Base-by-base conservation (phyloP, 2,888 invertebrate species). In the Tromatobia lineatoria region DNA sequence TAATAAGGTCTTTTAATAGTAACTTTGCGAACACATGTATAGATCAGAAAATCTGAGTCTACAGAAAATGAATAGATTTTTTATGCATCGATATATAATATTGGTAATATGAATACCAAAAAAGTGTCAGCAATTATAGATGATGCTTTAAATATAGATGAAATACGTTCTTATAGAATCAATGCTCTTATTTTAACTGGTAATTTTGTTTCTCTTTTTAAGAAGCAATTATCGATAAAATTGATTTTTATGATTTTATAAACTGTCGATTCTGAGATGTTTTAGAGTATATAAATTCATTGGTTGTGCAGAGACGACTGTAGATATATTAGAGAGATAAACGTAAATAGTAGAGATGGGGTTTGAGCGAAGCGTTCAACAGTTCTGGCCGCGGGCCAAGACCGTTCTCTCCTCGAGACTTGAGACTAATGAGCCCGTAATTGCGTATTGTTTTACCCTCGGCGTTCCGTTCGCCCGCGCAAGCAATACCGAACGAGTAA, bases 371-470 rank as follows among this genome's bases (percentile, higher is more conserved):
- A 80, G 64, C 85, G 87, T 85, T 90, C 89, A 89, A 90, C 90
- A 88, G 88, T 90, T 88, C 83, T 90, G 91, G 91, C 88, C 52
- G 67, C 2, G 59, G 23, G 90, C 91, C 91, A 91, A 84, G 76
- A 69, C 79, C 83, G 83, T 75, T 82, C 69, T 82, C 80, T 82
- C 78, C 38, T 80, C 76, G 80, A 84, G 89, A 86, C 61, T 82
- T 76, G 80, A 85, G 89, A 86, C 90, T 90, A 91, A 91, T 91
- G 90, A 91, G 90, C 86, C 89, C 85, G 88, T 91, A 91, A 91
- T 91, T 91, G 90, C 89, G 89, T 90, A 90, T 91, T 90, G 89
- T 91, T 88, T 88, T 77, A 83, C 75, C 77, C 80, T 83, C 54
- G 82, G 52, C 54, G 80, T 66, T 47, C 73, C 66, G 42, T 79